These are phyloP conservation scores for Tenthredo scrophulariae DNA, from an alignment of 2,888 invertebrate species.

Conservation along the genomic window DNA sequence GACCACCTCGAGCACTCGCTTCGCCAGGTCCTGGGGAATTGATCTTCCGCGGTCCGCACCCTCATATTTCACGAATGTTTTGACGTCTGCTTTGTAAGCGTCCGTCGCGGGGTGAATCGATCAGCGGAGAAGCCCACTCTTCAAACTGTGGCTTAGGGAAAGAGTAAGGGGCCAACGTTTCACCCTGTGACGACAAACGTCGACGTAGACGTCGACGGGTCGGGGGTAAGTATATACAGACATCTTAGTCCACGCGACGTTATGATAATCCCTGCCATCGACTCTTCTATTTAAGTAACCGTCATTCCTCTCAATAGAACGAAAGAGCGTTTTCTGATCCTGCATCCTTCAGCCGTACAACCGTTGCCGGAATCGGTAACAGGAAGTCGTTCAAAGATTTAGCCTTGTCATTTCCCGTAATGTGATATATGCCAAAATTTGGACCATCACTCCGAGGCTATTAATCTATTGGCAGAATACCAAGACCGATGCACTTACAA, in stretches of 20 bases:
- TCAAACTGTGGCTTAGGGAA: conserved; percentile 44
- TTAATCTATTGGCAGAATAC: conserved; percentile 61
- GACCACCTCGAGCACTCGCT: conserved; percentile 65
- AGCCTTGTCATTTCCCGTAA: conserved; percentile 76
- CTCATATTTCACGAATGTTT: conserved; percentile 76
- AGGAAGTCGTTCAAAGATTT: conserved; percentile 67
- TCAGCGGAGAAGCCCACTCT: conserved; percentile 44
- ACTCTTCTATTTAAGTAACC: conserved; percentile 19
- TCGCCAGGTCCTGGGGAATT: conserved; percentile 67
- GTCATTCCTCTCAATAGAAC: conserved; percentile 23
- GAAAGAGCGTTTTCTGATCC: conserved; percentile 4
- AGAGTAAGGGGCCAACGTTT: conserved; percentile 21
- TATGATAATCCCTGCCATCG: conserved; percentile 37
- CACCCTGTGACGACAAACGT: conserved; percentile 37
- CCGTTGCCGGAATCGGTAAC: conserved; percentile 38
- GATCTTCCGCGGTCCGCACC: conserved; percentile 70
- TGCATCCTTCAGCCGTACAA: not conserved
- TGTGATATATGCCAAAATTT: conserved; percentile 68
- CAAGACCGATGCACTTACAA: conserved; percentile 74
- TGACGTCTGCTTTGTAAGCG: conserved; percentile 73
- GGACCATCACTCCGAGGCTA: conserved; percentile 52
- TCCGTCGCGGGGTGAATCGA: conserved; percentile 64
- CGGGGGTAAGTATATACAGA: conserved; percentile 9
- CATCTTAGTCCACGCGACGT: conserved; percentile 23
- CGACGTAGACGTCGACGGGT: not conserved